Base-by-base conservation (phyloP, 2,113 vertebrate species). In the Myiagra hebetior region DNA sequence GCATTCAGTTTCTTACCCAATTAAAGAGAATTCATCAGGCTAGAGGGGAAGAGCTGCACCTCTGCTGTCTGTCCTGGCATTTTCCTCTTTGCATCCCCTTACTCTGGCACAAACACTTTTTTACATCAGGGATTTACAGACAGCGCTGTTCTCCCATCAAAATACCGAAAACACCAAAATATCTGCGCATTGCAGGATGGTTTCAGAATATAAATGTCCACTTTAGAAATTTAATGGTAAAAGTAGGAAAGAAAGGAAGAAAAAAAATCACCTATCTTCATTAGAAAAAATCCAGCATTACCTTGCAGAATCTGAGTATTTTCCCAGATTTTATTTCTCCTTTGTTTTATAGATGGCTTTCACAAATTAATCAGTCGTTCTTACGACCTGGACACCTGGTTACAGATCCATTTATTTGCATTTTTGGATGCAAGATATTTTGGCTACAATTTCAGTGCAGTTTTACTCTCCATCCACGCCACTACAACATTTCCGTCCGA, bases 181-280 rank as follows among this genome's bases (percentile, higher is more conserved):
- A 57, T 24, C 31, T 60, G 37, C 6, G 20, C 41, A 52, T 4
- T 9, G 28, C 28, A 44, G 11, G 31, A 53, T 6, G 14, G 23
- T 28, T 76, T 46, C 30, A 55, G 50, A 74, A 65, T 7, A 30
- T 2, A 52, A 77, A 42, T 21, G 47, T 5, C 8, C 15, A 9
- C 9, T 37, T 67, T 41, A 70, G 26, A 91, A 53, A 11, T 44
- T 16, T n/a, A 41, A 10, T 8, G 7, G 22, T 19, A 50, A 42
- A 65, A 22, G 1, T 0, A 0, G 20, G 1, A 0, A 4, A 22
- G 35, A 37, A 41, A 13, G 3, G 10, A 31, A 27, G 2, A 3
- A 50, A 49, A 17, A 23, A 60, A 9, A 21, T 23, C 14, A 17
- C n/a, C 22, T 16, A 2, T 39, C 37, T 46, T 53, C 35, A 55